A percentile compares a stretch with the other conserved stretches of the same genome.
phyloP scores from a whole-genome alignment of 2,113 vertebrate genomes.

The Hyperoodon ampullatus region DNA sequence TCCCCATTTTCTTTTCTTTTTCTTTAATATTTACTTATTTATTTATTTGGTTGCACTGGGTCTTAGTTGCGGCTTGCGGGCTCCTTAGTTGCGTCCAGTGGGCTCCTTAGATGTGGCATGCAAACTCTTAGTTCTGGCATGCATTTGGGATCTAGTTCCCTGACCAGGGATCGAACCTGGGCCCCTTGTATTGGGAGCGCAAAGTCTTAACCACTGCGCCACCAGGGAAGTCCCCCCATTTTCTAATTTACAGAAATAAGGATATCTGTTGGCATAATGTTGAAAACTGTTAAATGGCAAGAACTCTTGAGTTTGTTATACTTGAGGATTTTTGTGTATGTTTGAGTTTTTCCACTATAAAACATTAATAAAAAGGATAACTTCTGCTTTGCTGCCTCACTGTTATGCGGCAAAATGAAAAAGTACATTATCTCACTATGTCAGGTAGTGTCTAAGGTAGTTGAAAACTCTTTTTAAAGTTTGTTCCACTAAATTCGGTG shows the following conservation, averaged over 20 bases:
- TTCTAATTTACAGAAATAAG: conserved; percentile 6
- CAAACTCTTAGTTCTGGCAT: too few relatives aligned
- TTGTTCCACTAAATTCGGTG: neutral
- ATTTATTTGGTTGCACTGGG: too few relatives aligned
- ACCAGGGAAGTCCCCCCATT: neutral
- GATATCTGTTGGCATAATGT: neutral
- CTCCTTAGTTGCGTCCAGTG: too few relatives aligned
- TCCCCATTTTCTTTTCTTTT: neutral
- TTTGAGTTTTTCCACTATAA: neutral
- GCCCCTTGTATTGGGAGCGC: too few relatives aligned
- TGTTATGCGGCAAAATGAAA: neutral
- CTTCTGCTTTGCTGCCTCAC: neutral
- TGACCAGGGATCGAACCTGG: too few relatives aligned
- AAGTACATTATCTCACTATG: neutral
- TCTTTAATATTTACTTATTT: too few relatives aligned
- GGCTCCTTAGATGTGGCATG: too few relatives aligned
- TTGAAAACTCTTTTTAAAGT: neutral
- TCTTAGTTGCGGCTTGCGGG: too few relatives aligned
- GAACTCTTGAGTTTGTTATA: neutral
- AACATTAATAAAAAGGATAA: neutral
- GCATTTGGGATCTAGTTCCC: too few relatives aligned
- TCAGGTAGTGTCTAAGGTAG: neutral
- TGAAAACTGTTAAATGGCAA: neutral
- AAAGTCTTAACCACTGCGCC: too few relatives aligned
- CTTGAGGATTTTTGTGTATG: neutral